Evolutionary conservation across 2,888 invertebrate species (phyloP).

Genomic region (Amblyteles armatorius): DNA sequence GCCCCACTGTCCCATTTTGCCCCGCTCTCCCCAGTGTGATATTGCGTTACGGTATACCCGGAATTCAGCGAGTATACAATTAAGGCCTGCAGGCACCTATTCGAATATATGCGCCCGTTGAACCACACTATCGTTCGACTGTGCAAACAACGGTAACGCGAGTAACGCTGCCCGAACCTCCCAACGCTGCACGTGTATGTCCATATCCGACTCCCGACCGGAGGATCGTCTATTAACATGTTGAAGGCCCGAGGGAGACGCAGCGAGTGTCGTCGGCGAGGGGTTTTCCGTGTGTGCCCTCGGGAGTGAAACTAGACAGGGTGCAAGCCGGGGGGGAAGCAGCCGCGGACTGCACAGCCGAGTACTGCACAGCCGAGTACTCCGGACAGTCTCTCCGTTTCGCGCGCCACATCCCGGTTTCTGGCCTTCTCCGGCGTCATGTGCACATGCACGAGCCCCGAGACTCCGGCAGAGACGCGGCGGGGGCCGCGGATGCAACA

Average conservation of each 20-base stretch:
- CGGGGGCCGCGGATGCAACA: conserved; percentile 8
- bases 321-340: conserved; percentile 26
- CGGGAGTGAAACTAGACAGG: conserved; percentile 9
- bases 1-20: neutral
- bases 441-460: neutral
- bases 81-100: neutral
- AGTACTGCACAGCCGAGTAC: conserved; percentile 58
- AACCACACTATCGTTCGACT: conserved; percentile 8
- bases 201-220: neutral
- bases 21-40: neutral
- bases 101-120: neutral
- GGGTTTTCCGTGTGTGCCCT: conserved; percentile 33
- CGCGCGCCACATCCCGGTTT: conserved; percentile 6
- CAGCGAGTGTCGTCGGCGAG: neutral
- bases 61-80: neutral
- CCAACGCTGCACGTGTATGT: neutral
- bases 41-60: neutral
- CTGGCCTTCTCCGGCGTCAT: neutral
- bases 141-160: conserved; percentile 41
- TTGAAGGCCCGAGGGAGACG: neutral
- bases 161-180: neutral
- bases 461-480: conserved; percentile 7
- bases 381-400: conserved; percentile 49
- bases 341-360: conserved; percentile 47
- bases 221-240: conserved; percentile 25